Percentiles rank a stretch among this genome's conserved stretches.
Evolutionary conservation across 2,888 invertebrate genomes (phyloP).

Genomic region (Onthophagus sagittarius): DNA sequence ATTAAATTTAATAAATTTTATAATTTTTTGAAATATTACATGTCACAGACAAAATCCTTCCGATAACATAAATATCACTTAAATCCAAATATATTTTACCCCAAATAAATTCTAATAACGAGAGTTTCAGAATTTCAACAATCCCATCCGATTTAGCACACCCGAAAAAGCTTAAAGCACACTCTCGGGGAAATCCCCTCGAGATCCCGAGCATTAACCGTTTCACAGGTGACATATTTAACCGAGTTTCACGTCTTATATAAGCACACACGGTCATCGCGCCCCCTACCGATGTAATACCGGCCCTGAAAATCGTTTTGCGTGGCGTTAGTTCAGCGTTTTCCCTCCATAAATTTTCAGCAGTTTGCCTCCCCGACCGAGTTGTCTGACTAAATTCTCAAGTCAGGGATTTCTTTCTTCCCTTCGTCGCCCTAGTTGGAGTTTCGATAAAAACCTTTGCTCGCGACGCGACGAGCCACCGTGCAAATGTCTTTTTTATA

Average conservation of each 20-base stretch:
- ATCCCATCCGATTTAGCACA: not conserved
- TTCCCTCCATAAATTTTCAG: constrained; percentile 1
- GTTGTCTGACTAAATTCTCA: constrained; percentile 7
- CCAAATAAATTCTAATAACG: not conserved
- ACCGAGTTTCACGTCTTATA: not conserved
- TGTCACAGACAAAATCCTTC: no score
- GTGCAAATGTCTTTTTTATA: not conserved
- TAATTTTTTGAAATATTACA: no score
- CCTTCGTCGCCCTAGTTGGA: not conserved
- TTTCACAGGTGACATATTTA: constrained; percentile 10
- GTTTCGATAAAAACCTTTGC: not conserved
- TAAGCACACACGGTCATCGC: constrained; percentile 16
- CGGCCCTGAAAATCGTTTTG: constrained; percentile 5
- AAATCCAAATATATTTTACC: not conserved
- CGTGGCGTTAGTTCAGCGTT: not conserved
- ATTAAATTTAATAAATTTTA: no score
- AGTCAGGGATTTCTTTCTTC: not conserved
- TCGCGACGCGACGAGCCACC: not conserved
- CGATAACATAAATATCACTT: no score
- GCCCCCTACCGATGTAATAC: constrained; percentile 23
- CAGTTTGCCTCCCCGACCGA: not conserved
- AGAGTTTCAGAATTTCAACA: not conserved
- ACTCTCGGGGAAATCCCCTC: not conserved
- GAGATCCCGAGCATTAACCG: not conserved
- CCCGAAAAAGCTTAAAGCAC: not conserved